Base-by-base conservation (phyloP, 1,140 invertebrate species). In the Zaprionus tsacasi region DNA sequence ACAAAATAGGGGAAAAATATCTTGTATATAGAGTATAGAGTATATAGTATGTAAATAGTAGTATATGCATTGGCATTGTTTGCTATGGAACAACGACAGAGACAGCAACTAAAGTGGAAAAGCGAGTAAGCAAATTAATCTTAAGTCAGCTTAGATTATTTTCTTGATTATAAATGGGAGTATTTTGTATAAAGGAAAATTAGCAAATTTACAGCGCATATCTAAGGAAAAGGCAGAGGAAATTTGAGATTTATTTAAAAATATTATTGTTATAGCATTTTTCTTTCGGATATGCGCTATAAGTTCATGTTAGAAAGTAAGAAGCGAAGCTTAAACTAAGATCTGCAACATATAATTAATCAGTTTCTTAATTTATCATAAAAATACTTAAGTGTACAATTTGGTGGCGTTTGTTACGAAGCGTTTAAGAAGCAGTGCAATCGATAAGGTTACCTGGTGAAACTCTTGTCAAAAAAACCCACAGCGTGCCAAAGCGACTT, bases 401-500 rank as follows among this genome's bases (percentile, higher is more conserved):
- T 88, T 88, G 45, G 48, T 30, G 30, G 15, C 30, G 43, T 60
- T 48, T 48, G 48, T 48, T 78, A 91, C 75, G 74, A 91, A 92
- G 91, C 85, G 73, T 63, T 55, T 86, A 91, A 91, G 70, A 92
- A 92, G 91, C 91, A 91, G 91, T 92, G 91, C 91, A 91, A 55
- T 88, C 77, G 67, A 76, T 83, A 80, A 79, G 78, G 78, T 93
- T 93, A 93, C 92, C 92, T 93, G 92, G 91, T 93, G 91, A 92
- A 89, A 88, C 91, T 86, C 86, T 92, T 89, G 92, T 86, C 80
- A 88, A 92, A 88, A 91, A 92, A 92, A 93, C 92, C 92, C 92
- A 93, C 89, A 92, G 92, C 93, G 94, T 94, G 93, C 93, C 93
- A 94, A 94, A 94, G 93, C 93, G 93, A 93, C 93, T 91, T 91